phyloP scores from a whole-genome alignment of 2,797 vertebrate genomes.

The Pelodytes ibericus region DNA sequence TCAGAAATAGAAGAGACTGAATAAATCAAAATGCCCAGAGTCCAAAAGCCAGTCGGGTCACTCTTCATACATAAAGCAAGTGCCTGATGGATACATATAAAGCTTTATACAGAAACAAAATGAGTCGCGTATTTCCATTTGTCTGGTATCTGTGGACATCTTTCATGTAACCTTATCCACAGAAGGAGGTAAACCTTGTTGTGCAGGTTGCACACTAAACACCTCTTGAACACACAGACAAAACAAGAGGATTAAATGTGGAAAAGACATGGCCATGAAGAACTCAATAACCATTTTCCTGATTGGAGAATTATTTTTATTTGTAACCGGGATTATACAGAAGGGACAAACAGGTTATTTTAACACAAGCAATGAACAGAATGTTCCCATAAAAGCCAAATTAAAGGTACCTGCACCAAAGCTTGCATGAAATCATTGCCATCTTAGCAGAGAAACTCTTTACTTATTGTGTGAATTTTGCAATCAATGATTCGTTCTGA shows the following conservation, averaged over 20 bases:
- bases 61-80: too few relatives aligned
- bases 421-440: neutral
- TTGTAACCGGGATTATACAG: conserved; percentile 14
- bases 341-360: neutral
- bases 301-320: neutral
- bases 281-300: conserved; percentile 12
- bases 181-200: neutral
- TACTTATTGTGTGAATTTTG: too few relatives aligned
- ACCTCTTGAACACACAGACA: conserved; percentile 10
- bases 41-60: too few relatives aligned
- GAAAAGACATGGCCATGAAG: neutral
- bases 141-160: neutral
- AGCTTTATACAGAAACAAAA: too few relatives aligned
- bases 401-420: neutral
- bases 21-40: too few relatives aligned
- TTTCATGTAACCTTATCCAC: neutral
- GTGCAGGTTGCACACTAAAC: neutral
- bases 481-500: too few relatives aligned
- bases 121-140: too few relatives aligned
- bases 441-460: neutral
- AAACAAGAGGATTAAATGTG: conserved; percentile 27
- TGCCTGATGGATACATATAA: too few relatives aligned
- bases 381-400: conserved; percentile 29
- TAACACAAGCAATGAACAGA: conserved; percentile 3
- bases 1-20: too few relatives aligned